Evolutionary conservation across 2,888 invertebrate genomes (phyloP).

Genomic region (Phlogophora meticulosa): DNA sequence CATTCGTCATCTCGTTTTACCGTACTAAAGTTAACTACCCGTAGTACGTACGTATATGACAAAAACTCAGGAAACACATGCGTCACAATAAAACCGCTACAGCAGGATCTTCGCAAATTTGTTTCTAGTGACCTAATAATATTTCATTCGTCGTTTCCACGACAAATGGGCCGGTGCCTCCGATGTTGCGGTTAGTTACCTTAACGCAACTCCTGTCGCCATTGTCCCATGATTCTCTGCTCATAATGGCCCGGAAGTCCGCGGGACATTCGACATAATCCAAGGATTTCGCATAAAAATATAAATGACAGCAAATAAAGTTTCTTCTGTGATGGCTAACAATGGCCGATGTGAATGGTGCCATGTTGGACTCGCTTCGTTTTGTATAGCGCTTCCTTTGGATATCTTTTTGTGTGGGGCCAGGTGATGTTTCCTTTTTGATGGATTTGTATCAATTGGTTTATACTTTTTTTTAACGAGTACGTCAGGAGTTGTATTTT

Average conservation of each 20-base stretch:
- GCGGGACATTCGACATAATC: slow-evolving; percentile 75
- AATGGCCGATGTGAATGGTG: slow-evolving; percentile 75
- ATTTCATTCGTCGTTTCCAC: slow-evolving; percentile 60
- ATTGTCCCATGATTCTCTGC: slow-evolving; percentile 69
- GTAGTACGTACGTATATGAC: slow-evolving; percentile 19
- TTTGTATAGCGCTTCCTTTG: slow-evolving; percentile 68
- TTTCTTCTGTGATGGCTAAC: slow-evolving; percentile 78
- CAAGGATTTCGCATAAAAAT: slow-evolving; percentile 77
- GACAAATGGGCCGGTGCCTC: slow-evolving; percentile 51
- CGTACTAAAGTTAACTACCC: slow-evolving; percentile 27
- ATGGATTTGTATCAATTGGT: slow-evolving; percentile 75
- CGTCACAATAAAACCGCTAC: slow-evolving; percentile 44
- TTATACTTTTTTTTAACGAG: slow-evolving; percentile 63
- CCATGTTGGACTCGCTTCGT: slow-evolving; percentile 58
- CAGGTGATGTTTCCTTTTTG: slow-evolving; percentile 71
- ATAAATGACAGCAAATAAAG: slow-evolving; percentile 87
- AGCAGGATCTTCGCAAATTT: slow-evolving; percentile 64
- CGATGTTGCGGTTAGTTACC: slow-evolving; percentile 79
- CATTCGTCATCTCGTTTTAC: no score
- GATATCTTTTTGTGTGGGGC: slow-evolving; percentile 66
- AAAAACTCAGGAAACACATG: slow-evolving; percentile 49
- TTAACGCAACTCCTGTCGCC: slow-evolving; percentile 74
- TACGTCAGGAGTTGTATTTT: slow-evolving; percentile 44
- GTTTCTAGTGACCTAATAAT: slow-evolving; percentile 60
- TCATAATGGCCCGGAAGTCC: slow-evolving; percentile 84